Evolutionary conservation across 2,888 invertebrate species (phyloP).

Genomic region (Fragum fragum): DNA sequence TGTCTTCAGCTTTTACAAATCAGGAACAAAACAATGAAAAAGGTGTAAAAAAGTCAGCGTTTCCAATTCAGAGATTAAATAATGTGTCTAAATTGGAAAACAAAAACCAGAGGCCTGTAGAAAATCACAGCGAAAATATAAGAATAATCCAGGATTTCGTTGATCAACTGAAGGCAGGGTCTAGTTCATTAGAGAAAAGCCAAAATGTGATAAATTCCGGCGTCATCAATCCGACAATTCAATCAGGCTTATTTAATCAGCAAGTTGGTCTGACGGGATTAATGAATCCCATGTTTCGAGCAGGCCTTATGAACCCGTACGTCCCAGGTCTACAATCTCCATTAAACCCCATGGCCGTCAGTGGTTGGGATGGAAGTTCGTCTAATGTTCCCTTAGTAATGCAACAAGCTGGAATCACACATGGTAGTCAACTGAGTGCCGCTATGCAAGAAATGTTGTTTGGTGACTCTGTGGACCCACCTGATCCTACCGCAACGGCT

Average conservation of each 20-base stretch:
- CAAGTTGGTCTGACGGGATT: neutral
- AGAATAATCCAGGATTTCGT: neutral
- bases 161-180: neutral
- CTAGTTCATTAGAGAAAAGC: neutral
- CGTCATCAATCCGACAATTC: neutral
- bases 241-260: neutral
- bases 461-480: constrained; percentile 31
- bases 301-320: neutral
- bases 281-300: neutral
- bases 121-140: neutral
- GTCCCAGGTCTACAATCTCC: neutral
- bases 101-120: neutral
- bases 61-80: too few species aligned
- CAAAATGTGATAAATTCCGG: neutral
- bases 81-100: neutral
- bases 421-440: constrained; percentile 30
- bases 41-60: too few species aligned
- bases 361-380: constrained; percentile 27
- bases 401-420: constrained; percentile 17
- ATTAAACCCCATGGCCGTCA: neutral
- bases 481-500: constrained; percentile 7
- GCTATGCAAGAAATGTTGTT: constrained; percentile 38
- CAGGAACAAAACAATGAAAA: too few species aligned
- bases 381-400: constrained; percentile 2
- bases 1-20: neutral